A percentile compares a stretch with the other conserved stretches of the same genome.
These are phyloP conservation scores for Orthosia gracilis DNA, from an alignment of 2,888 invertebrate species.

Conservation along the genomic window DNA sequence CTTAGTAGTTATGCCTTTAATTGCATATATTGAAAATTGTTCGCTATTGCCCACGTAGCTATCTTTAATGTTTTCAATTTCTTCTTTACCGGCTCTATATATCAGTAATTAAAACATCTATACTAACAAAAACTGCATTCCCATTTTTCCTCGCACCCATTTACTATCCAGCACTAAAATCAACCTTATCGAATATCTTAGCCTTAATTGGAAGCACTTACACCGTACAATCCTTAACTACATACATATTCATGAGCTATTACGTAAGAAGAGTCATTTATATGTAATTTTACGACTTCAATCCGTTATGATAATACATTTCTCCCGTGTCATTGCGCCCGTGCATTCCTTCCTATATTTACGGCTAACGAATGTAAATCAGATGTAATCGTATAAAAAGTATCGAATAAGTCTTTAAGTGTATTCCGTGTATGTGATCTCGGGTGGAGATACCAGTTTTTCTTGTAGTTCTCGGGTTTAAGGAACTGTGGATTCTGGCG, in stretches of 20 bases:
- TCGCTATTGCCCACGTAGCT: neutral
- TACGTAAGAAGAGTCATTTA: constrained; percentile 52
- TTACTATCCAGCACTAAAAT: constrained; percentile 10
- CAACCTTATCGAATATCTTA: constrained; percentile 14
- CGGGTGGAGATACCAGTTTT: constrained; percentile 49
- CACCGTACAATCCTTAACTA: constrained; percentile 30
- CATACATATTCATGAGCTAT: constrained; percentile 59
- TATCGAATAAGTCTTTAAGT: constrained; percentile 41
- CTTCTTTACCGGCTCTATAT: neutral
- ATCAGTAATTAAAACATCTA: neutral
- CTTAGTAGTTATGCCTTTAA: neutral
- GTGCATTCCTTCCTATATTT: constrained; percentile 61
- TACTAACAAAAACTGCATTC: no score
- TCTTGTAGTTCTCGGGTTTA: constrained; percentile 41
- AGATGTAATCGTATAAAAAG: constrained; percentile 55
- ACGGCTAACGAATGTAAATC: constrained; percentile 62
- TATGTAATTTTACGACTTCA: constrained; percentile 53
- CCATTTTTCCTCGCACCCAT: neutral
- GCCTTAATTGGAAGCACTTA: constrained; percentile 32
- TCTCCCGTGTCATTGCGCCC: constrained; percentile 57
- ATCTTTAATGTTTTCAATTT: neutral
- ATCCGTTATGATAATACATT: constrained; percentile 62
- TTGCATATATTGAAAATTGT: neutral
- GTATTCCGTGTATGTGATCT: constrained; percentile 43
- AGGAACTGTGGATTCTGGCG: constrained; percentile 42